Evolutionary conservation across 2,888 invertebrate genomes (phyloP).

Genomic region (Athalia circularis): DNA sequence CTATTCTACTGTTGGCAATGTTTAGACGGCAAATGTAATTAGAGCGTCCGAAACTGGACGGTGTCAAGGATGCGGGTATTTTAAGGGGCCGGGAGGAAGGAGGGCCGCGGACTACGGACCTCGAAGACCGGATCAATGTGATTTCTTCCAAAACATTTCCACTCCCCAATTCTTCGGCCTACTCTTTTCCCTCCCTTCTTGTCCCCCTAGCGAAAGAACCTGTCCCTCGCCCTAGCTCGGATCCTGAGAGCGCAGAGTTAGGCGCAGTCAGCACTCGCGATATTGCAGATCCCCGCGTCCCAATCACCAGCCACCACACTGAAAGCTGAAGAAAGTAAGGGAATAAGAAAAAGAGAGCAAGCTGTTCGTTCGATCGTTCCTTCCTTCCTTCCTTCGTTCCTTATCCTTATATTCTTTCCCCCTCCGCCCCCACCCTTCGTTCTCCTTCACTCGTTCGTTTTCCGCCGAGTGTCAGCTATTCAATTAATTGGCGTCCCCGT

Average conservation of each 20-base stretch:
- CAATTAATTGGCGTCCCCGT: conserved; percentile 53
- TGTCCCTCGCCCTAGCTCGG: neutral
- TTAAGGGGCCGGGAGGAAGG: conserved; percentile 34
- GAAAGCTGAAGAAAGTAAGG: no score
- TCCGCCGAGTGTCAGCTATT: conserved; percentile 55
- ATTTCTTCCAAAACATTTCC: conserved; percentile 50
- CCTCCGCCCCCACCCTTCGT: no score
- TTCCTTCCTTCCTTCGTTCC: no score
- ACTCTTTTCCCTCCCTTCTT: conserved; percentile 39
- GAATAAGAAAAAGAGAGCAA: no score
- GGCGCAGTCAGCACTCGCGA: conserved; percentile 57
- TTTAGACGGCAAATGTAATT: conserved; percentile 60
- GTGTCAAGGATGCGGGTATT: conserved; percentile 45
- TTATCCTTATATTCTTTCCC: neutral
- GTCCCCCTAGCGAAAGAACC: conserved; percentile 5
- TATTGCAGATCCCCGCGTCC: conserved; percentile 53
- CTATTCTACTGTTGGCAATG: conserved; percentile 4
- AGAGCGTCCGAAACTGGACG: conserved; percentile 59
- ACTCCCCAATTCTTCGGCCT: conserved; percentile 42
- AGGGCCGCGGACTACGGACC: conserved; percentile 28
- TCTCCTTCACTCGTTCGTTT: conserved; percentile 45
- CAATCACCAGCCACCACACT: conserved; percentile 50
- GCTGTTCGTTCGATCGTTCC: no score
- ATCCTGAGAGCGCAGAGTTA: neutral
- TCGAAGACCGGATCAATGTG: conserved; percentile 52